These are phyloP conservation scores for Dolichomitus sp. DNA, from an alignment of 2,888 invertebrate genomes.

Conservation along the genomic window DNA sequence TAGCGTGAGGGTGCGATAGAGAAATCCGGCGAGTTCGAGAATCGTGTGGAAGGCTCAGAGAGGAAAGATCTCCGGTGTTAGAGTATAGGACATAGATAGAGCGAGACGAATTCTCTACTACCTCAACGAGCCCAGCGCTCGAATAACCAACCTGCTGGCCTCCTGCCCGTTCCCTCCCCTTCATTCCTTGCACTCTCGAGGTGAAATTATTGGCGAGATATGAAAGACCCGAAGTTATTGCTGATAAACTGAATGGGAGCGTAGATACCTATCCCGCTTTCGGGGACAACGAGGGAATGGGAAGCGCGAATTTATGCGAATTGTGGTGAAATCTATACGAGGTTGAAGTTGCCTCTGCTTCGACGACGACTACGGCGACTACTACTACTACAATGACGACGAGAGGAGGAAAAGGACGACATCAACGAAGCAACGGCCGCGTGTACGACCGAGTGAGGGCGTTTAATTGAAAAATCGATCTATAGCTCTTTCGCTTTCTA, in stretches of 20 bases:
- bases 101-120: conserved; percentile 54
- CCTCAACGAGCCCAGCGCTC: conserved; percentile 32
- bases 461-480: conserved; percentile 70
- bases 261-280: conserved; percentile 61
- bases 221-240: conserved; percentile 83
- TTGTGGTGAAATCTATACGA: conserved; percentile 66
- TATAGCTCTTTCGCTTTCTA: conserved; percentile 57
- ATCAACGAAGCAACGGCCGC: conserved; percentile 32
- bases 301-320: conserved; percentile 68
- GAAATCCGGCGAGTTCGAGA: conserved; percentile 52
- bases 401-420: conserved; percentile 40
- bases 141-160: conserved; percentile 48
- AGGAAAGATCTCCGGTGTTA: conserved; percentile 8
- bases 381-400: conserved; percentile 26
- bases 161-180: conserved; percentile 36
- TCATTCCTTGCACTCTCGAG: conserved; percentile 69
- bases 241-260: conserved; percentile 81
- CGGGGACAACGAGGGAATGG: conserved; percentile 9
- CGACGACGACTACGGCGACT: conserved; percentile 46
- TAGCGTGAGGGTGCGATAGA: conserved; percentile 42
- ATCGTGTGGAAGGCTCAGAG: conserved; percentile 5
- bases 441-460: conserved; percentile 40
- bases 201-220: conserved; percentile 84
- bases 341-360: conserved; percentile 24
- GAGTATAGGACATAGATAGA: conserved; percentile 23